Evolutionary conservation across 2,888 invertebrate genomes (phyloP).

Genomic region (Nomada fucata): DNA sequence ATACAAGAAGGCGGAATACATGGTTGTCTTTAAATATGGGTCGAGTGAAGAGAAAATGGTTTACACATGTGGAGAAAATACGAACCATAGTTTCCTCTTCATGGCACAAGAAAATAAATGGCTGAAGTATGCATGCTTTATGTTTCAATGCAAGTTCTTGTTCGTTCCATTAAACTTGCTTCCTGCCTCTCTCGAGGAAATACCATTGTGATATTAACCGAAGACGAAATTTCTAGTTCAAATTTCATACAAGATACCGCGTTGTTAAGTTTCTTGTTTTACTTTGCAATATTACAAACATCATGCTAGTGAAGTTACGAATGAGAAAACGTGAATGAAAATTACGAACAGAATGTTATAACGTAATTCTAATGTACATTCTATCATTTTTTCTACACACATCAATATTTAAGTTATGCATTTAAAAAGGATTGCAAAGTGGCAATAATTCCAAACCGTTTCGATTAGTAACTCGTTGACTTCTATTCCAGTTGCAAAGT

Average conservation of each 20-base stretch:
- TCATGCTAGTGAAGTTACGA: no score
- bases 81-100: not conserved
- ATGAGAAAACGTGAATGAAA: no score
- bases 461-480: no score
- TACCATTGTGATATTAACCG: not conserved
- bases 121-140: not conserved
- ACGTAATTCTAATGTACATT: no score
- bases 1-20: not conserved
- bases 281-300: not conserved
- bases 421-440: no score
- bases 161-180: not conserved
- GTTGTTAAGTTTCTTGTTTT: not conserved
- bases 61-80: not conserved
- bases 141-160: not conserved
- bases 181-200: not conserved
- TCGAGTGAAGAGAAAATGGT: slow-evolving; percentile 9
- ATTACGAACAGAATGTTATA: no score
- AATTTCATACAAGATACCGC: not conserved
- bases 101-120: slow-evolving; percentile 9
- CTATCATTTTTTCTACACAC: no score
- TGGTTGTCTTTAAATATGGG: not conserved
- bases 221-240: not conserved
- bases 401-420: no score
- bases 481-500: no score
- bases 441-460: no score